Base-by-base conservation (phyloP, 2,888 invertebrate genomes). In the Liodrosophila aerea region DNA sequence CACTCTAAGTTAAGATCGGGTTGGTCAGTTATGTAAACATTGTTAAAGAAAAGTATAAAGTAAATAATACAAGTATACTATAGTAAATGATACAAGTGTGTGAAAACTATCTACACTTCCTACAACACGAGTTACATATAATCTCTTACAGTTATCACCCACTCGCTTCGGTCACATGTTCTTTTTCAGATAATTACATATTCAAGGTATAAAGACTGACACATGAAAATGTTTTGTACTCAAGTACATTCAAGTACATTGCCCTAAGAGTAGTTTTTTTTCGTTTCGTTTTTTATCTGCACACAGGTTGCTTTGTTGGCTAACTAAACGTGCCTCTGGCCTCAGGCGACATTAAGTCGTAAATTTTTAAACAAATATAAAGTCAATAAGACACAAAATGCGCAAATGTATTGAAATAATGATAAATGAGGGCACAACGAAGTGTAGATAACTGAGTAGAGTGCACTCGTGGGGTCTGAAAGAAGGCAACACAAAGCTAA, bases 371-470 rank as follows among this genome's bases (percentile, higher is more conserved):
- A 9, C 30, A 57, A 45, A 45, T 16, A 33, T 31, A 31, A 11
- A n/a, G n/a, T n/a, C 4, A 11, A 12, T 13, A 11, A 45, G n/a
- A n/a, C n/a, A 3, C 8, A 13, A 61, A 62, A 22, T 57, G 57
- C 63, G 64, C 63, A 63, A 36, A 22, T 27, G 39, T 4, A 18
- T 37, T n/a, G n/a, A 36, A 27, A 45, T 31, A 44, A 7, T 9
- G 33, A 33, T 45, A 40, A 45, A 36, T 27, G 36, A 43, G 36
- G 29, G n/a, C 51, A 43, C 34, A n/a, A 4, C 7, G 33, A 33
- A 7, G n/a, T n/a, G n/a, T 4, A 22, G 31, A 45, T 36, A 36
- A 11, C 22, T 30, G n/a, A n/a, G n/a, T n/a, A 2, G 12, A 41
- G 4, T 40, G 18, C 29, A 56, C n/a, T 3, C 52, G n/a, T n/a